Percentiles rank a stretch among this genome's conserved stretches.
Conservation (phyloP, 2,113 vertebrate species). For the Mystacornis crossleyi region DNA sequence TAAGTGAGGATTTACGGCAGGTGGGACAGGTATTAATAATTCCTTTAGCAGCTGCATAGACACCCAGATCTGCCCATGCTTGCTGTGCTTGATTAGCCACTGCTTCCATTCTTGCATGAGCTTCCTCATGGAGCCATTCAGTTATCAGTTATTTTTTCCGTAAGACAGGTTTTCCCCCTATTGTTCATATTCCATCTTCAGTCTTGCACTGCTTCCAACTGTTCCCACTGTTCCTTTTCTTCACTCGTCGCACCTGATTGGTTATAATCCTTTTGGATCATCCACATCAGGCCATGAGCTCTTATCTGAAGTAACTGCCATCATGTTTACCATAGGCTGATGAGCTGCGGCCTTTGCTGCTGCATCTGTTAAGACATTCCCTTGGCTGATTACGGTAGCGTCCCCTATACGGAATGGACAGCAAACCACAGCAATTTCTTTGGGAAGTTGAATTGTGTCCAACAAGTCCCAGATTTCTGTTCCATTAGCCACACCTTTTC, state of each 20-base stretch:
- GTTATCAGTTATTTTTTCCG: background rate
- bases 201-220: background rate
- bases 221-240: background rate
- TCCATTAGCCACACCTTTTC: background rate
- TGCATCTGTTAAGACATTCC: background rate
- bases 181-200: background rate
- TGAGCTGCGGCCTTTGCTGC: rapidly evolving
- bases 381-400: background rate
- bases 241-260: background rate
- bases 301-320: background rate
- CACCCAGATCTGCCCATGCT: background rate
- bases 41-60: background rate
- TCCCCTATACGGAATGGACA: background rate
- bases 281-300: background rate
- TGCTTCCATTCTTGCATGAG: background rate
- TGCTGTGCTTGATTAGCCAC: background rate
- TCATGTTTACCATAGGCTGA: rapidly evolving
- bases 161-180: background rate
- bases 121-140: background rate
- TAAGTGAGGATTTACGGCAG: background rate
- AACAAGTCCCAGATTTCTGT: background rate
- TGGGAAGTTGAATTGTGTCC: background rate
- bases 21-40: background rate
- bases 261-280: background rate
- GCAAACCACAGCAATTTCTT: background rate